phyloP scores from a whole-genome alignment of 2,113 vertebrate genomes.

The Elanoides forficatus region DNA sequence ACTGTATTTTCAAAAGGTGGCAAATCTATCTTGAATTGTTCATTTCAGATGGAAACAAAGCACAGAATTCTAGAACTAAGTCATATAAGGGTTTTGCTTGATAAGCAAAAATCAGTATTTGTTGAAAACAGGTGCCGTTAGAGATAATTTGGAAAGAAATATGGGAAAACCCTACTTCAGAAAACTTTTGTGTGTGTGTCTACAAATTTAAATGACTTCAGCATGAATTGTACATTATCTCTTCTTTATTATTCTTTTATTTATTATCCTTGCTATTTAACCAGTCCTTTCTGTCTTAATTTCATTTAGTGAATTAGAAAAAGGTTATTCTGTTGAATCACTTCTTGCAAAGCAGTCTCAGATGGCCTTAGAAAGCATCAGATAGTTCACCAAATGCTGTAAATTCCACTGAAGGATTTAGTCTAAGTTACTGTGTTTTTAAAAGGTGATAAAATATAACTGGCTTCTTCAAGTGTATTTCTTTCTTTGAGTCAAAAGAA shows the following conservation, averaged over 20 bases:
- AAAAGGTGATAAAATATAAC: background rate
- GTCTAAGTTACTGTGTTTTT: background rate
- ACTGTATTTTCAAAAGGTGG: background rate
- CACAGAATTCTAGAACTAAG: background rate
- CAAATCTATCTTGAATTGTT: background rate
- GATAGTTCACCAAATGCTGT: background rate
- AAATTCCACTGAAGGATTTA: background rate
- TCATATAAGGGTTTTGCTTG: background rate
- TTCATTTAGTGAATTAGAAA: background rate
- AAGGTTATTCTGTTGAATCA: background rate
- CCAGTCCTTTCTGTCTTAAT: background rate
- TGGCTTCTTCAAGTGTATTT: background rate
- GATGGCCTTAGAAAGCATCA: background rate
- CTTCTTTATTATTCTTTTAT: background rate
- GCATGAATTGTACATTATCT: background rate
- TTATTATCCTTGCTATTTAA: background rate
- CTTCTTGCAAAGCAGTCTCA: background rate
- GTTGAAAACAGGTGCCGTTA: background rate
- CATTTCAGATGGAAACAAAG: background rate
- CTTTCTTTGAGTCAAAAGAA: background rate
- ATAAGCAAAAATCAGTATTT: background rate
- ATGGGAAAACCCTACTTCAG: background rate
- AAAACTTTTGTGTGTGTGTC: background rate
- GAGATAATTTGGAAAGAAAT: background rate
- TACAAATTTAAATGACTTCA: background rate